Percentiles rank a stretch among this genome's conserved stretches.
Conservation (phyloP, 2,888 invertebrate species). For the Subacronicta megacephala region DNA sequence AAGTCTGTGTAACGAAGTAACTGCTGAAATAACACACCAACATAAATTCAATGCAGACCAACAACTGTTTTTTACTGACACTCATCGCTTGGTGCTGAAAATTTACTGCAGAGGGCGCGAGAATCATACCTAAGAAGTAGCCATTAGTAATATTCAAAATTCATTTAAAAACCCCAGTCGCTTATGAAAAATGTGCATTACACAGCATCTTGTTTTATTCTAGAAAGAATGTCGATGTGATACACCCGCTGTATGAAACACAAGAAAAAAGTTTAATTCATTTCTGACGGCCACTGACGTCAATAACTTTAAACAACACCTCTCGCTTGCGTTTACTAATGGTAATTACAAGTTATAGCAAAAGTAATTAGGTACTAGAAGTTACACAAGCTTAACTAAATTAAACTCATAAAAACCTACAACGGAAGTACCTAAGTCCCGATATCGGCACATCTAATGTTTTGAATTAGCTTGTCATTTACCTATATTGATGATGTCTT, state of each 20-base stretch:
- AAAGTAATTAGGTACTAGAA: constrained; percentile 11
- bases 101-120: not conserved
- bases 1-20: too few species aligned
- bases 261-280: constrained; percentile 39
- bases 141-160: not conserved
- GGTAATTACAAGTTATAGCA: constrained; percentile 21
- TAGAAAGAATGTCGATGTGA: constrained; percentile 9
- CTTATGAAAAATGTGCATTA: too few species aligned
- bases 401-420: constrained; percentile 1
- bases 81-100: not conserved
- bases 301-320: constrained; percentile 42
- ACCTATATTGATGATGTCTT: constrained; percentile 6
- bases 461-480: constrained; percentile 10
- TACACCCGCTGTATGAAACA: constrained; percentile 11
- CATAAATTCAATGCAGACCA: too few species aligned
- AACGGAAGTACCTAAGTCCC: constrained; percentile 16
- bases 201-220: not conserved
- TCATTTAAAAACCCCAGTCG: not conserved
- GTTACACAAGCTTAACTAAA: constrained; percentile 5
- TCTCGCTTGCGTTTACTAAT: constrained; percentile 30
- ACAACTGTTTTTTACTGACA: too few species aligned
- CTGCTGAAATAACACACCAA: too few species aligned
- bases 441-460: constrained; percentile 8
- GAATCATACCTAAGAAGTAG: not conserved
- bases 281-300: constrained; percentile 36